Percentiles rank a stretch among this genome's conserved stretches.
Conservation (phyloP, 2,797 vertebrate genomes). For the Syngnathus rostellatus region DNA sequence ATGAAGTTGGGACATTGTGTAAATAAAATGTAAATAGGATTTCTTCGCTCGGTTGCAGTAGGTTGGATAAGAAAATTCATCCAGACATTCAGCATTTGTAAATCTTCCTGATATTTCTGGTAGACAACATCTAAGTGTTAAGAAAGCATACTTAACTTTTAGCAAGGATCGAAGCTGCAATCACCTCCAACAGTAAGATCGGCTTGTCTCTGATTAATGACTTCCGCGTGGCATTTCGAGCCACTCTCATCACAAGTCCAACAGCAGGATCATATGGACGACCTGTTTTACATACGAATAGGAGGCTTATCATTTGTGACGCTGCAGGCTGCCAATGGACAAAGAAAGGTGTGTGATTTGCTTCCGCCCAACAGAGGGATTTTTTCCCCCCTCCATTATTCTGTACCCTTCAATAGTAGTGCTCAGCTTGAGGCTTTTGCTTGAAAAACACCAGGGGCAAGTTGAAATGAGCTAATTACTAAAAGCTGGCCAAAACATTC, state of each 20-base stretch:
- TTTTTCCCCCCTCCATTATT: conserved; percentile 27
- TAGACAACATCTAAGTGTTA: not conserved
- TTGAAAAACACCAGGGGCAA: conserved; percentile 32
- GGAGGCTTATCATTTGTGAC: conserved; percentile 51
- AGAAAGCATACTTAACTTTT: conserved; percentile 44
- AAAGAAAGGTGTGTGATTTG: conserved; percentile 15
- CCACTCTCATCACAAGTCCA: conserved; percentile 48
- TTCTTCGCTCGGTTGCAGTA: too few species aligned
- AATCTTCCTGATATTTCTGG: not conserved
- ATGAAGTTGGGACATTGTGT: not conserved
- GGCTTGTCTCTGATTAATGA: conserved; percentile 63
- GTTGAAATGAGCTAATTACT: conserved; percentile 59
- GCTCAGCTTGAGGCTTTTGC: conserved; percentile 49
- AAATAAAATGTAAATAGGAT: too few species aligned
- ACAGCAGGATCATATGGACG: conserved; percentile 44
- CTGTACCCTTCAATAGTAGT: conserved; percentile 30
- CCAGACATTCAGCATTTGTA: conserved; percentile 2
- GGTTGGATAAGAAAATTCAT: not conserved
- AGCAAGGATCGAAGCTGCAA: conserved; percentile 40
- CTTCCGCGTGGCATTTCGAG: conserved; percentile 52
- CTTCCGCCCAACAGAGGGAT: conserved; percentile 28
- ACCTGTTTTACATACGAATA: conserved; percentile 62
- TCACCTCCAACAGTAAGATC: conserved; percentile 36
- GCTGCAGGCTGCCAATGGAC: conserved; percentile 34
- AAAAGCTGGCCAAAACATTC: conserved; percentile 51